phyloP scores from a whole-genome alignment of 2,113 vertebrate genomes.

The Tachysurus vachellii region DNA sequence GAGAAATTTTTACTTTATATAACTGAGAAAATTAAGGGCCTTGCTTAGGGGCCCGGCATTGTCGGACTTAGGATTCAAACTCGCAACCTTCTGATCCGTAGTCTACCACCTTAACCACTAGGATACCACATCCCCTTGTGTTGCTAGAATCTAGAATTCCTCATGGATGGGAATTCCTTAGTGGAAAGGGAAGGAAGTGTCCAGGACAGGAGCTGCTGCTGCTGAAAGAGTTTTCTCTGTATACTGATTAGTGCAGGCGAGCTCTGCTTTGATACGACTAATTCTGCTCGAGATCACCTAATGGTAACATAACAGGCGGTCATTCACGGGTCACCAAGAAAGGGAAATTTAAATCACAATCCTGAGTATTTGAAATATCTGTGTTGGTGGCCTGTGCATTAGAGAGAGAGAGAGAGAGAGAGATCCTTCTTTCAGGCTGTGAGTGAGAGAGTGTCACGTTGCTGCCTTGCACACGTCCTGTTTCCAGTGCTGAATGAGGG shows the following conservation, averaged over 20 bases:
- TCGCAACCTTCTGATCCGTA: too few species aligned
- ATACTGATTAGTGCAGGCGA: conserved; percentile 1
- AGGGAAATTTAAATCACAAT: conserved; percentile 41
- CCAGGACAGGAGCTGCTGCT: conserved; percentile 17
- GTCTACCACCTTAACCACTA: too few species aligned
- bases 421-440: background rate
- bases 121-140: too few species aligned
- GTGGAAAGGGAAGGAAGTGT: conserved; percentile 53
- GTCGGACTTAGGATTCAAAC: too few species aligned
- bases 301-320: conserved; percentile 13
- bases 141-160: conserved; percentile 54
- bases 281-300: conserved; percentile 15
- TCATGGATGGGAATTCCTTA: conserved; percentile 57
- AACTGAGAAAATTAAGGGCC: too few species aligned
- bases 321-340: background rate
- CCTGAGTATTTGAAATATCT: conserved; percentile 35
- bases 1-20: too few species aligned
- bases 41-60: too few species aligned
- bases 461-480: conserved; percentile 34
- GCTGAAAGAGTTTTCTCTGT: conserved; percentile 20
- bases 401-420: background rate
- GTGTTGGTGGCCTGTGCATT: conserved; percentile 32
- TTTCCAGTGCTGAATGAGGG: conserved; percentile 18
- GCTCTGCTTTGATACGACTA: conserved; percentile 5
- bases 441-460: conserved; percentile 24